phyloP scores from a whole-genome alignment of 2,113 vertebrate genomes.

The Peromyscus polionotus region DNA sequence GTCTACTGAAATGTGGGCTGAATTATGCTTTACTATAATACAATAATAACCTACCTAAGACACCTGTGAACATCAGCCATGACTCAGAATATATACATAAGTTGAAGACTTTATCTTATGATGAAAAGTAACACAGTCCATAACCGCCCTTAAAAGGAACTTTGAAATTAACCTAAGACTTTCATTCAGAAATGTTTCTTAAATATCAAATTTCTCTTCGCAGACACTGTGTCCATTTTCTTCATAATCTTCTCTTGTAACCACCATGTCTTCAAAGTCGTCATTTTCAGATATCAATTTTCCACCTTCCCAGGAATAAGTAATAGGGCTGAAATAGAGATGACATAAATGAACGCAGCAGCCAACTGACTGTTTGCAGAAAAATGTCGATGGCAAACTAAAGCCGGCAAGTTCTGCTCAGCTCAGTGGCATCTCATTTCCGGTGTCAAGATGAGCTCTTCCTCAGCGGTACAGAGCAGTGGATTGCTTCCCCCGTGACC shows the following conservation, averaged over 20 bases:
- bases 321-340: conserved; percentile 92
- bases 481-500: neutral
- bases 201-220: conserved; percentile 99
- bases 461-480: neutral
- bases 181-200: conserved; percentile 79
- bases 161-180: conserved; percentile 54
- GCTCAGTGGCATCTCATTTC: neutral
- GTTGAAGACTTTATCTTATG: conserved; percentile 51
- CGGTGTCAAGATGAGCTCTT: neutral
- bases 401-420: neutral
- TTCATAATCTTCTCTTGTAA: conserved; percentile 98
- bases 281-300: conserved; percentile 96
- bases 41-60: neutral
- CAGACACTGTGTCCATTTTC: conserved; percentile 97
- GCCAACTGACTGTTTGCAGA: neutral
- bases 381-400: neutral
- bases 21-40: conserved; percentile 32
- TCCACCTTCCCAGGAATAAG: conserved; percentile 97
- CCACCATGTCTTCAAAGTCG: conserved; percentile 98
- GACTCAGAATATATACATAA: conserved; percentile 64
- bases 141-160: conserved; percentile 72
- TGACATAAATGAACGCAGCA: conserved; percentile 12
- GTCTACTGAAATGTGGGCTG: neutral
- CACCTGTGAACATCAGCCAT: conserved; percentile 56
- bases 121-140: conserved; percentile 79